Percentiles rank a stretch among this genome's conserved stretches.
Evolutionary conservation across 2,888 invertebrate species (phyloP).

Genomic region (Hyalella azteca): DNA sequence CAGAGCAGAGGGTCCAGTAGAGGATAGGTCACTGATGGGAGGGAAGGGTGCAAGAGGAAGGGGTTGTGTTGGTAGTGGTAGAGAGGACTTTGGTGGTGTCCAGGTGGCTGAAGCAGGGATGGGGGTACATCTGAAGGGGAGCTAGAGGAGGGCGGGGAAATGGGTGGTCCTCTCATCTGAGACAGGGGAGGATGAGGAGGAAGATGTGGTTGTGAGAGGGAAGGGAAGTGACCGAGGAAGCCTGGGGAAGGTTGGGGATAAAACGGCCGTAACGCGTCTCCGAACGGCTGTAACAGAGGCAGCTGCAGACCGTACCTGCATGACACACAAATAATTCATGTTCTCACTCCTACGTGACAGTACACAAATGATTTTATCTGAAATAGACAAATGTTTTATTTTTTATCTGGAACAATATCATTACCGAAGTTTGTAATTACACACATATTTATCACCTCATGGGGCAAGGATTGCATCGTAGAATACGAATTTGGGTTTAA

Average conservation of each 20-base stretch:
- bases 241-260: constrained; percentile 48
- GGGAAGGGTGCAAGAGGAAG: background rate
- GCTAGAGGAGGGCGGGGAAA: background rate
- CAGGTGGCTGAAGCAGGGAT: background rate
- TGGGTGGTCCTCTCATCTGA: background rate
- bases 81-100: background rate
- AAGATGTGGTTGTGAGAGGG: constrained; percentile 15
- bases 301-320: constrained; percentile 53
- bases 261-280: constrained; percentile 52
- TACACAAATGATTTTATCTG: no score
- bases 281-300: constrained; percentile 54
- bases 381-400: no score
- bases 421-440: no score
- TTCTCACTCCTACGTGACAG: no score
- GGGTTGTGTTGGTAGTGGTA: background rate
- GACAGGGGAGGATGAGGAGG: constrained; percentile 23
- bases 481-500: no score
- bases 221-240: constrained; percentile 21
- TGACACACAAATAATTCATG: no score
- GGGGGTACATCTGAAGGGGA: background rate
- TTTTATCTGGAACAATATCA: no score
- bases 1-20: constrained; percentile 10
- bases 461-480: no score
- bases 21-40: background rate
- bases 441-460: no score